Conservation (phyloP, 2,113 vertebrate species). For the Azemiops feae region DNA sequence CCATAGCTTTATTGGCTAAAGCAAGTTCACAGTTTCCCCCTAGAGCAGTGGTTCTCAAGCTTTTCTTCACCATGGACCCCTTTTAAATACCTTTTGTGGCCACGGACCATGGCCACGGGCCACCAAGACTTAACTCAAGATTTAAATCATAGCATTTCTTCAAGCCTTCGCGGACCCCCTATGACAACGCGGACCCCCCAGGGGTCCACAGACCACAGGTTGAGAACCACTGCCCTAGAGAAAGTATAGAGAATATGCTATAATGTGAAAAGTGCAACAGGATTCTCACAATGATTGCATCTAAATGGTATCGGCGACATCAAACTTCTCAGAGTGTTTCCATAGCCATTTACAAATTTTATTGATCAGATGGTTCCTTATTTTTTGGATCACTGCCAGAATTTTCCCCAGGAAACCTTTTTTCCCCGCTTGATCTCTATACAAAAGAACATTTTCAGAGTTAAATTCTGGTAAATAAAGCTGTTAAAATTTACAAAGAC, state of each 20-base stretch:
- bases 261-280: not conserved
- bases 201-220: not conserved
- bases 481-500: not conserved
- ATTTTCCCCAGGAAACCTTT: not conserved
- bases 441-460: not conserved
- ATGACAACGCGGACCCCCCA: not conserved
- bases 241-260: not conserved
- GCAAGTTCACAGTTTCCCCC: too few relatives aligned
- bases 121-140: too few relatives aligned
- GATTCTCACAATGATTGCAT: not conserved
- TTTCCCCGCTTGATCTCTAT: not conserved
- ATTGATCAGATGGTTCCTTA: not conserved
- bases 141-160: not conserved
- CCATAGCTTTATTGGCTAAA: not conserved
- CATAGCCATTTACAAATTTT: not conserved
- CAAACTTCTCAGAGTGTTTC: not conserved
- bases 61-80: too few relatives aligned
- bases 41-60: too few relatives aligned
- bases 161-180: not conserved
- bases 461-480: not conserved
- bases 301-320: not conserved
- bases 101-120: too few relatives aligned
- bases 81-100: too few relatives aligned
- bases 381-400: not conserved
- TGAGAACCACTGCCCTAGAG: not conserved